Base-by-base conservation (phyloP, 2,113 vertebrate genomes). In the Catharus fuscescens region DNA sequence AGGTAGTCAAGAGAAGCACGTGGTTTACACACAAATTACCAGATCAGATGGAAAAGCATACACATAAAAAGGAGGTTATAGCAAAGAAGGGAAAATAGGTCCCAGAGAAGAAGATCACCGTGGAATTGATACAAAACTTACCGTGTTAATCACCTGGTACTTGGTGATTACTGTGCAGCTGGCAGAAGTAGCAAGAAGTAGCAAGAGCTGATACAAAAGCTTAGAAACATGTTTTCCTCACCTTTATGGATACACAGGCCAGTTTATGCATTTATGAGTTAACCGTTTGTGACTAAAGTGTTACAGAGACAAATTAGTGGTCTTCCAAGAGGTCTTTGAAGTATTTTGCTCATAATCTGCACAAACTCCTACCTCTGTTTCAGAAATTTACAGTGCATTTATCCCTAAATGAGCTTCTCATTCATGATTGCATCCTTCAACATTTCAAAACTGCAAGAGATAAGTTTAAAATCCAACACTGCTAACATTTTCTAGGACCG, bases 401-500 rank as follows among this genome's bases (percentile, higher is more conserved):
- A 52, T 29, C 26, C 29, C 13, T 36, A 85, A 61, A 70, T 7
- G 21, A 31, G 34, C 13, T 89, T 81, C 23, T 59, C 50, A 70
- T 6, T 29, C 34, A 34, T 12, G 4, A 16, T 29, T 91, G 86
- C 65, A 67, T 48, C 7, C 32, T 36, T 67, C 53, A 36, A 21
- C 50, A 45, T 40, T 70, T 65, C n/a, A 40, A 81, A 95, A 82
- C 5, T 31, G 12, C 29, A 83, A 80, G 47, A 25, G 28, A 0
- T 14, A 79, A 71, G 14, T 62, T 4, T 61, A 67, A 85, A 90
- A 57, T 57, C 24, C 29, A 83, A 59, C 47, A 54, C 9, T 50
- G 38, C 31, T 72, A 76, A 61, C 18, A 12, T 62, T 61, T 91
- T 38, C 80, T 61, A 95, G 69, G 80, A 92, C 47, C 59, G 34